These are phyloP conservation scores for Agrochola litura DNA, from an alignment of 2,888 invertebrate species.

Conservation along the genomic window DNA sequence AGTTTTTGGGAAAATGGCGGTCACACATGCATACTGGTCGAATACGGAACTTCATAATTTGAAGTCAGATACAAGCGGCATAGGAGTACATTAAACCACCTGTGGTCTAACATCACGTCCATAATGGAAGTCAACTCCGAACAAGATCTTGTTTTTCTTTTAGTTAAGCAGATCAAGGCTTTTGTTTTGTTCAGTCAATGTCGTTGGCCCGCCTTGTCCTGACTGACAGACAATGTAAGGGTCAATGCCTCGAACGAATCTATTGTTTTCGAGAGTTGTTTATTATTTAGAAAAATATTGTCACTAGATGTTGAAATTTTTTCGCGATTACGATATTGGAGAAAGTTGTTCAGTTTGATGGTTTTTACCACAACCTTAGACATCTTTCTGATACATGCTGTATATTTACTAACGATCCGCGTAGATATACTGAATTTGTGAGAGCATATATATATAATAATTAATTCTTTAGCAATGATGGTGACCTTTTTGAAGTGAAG, in stretches of 20 bases:
- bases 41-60: not conserved
- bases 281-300: slow-evolving; percentile 6
- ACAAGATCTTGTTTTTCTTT: not conserved
- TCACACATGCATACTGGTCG: not conserved
- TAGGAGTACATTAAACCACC: not conserved
- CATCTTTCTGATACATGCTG: no score
- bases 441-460: no score
- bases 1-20: not conserved
- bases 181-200: slow-evolving; percentile 30
- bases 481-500: not conserved
- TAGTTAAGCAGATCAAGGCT: slow-evolving; percentile 8
- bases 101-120: not conserved
- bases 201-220: slow-evolving; percentile 15
- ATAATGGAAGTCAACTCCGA: not conserved
- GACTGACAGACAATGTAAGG: slow-evolving; percentile 22
- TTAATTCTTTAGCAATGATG: not conserved
- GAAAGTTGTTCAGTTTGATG: no score
- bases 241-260: slow-evolving; percentile 31
- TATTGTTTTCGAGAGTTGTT: slow-evolving; percentile 6
- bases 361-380: no score
- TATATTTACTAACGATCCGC: not conserved
- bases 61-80: not conserved
- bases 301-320: not conserved
- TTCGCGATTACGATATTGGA: no score
- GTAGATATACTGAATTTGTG: not conserved